Conservation (phyloP, 2,888 invertebrate genomes). For the Abscondita cerata region DNA sequence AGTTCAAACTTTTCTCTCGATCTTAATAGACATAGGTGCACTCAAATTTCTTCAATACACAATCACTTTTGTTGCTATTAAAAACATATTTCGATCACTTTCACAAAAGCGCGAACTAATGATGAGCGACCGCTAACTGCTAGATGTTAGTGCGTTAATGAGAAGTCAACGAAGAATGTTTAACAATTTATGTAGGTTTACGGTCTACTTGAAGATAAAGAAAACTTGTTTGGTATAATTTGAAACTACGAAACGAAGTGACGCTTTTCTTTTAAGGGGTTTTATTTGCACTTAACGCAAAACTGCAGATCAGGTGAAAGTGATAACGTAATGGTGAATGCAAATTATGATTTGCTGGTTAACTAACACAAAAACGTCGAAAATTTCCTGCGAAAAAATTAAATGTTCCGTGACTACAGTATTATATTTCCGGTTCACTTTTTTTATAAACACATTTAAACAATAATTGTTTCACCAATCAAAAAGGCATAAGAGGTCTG, state of each 20-base stretch:
- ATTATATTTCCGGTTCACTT: too few species aligned
- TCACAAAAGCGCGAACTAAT: background rate
- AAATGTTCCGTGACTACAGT: too few species aligned
- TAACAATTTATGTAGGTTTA: slow-evolving; percentile 36
- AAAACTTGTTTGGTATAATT: slow-evolving; percentile 20
- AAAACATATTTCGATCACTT: too few species aligned
- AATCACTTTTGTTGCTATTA: too few species aligned
- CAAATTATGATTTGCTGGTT: slow-evolving; percentile 29
- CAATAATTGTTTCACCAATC: too few species aligned
- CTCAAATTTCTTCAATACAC: too few species aligned
- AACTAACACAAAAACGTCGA: slow-evolving; percentile 12
- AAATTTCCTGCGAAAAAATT: too few species aligned
- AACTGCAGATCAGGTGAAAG: slow-evolving; percentile 36
- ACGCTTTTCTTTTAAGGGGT: slow-evolving; percentile 27
- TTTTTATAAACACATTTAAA: too few species aligned
- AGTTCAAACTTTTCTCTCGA: too few species aligned
- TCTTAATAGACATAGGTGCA: too few species aligned
- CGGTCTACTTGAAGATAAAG: slow-evolving; percentile 37
- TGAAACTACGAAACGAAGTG: slow-evolving; percentile 23
- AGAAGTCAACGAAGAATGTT: slow-evolving; percentile 33
- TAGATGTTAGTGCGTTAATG: slow-evolving; percentile 20
- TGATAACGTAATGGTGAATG: slow-evolving; percentile 30
- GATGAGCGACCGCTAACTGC: slow-evolving; percentile 4
- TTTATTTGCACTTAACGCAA: slow-evolving; percentile 31
- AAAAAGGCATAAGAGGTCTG: too few species aligned